Percentiles rank a stretch among this genome's conserved stretches.
phyloP scores from a whole-genome alignment of 2,797 vertebrate genomes.

The Rhinophrynus dorsalis region DNA sequence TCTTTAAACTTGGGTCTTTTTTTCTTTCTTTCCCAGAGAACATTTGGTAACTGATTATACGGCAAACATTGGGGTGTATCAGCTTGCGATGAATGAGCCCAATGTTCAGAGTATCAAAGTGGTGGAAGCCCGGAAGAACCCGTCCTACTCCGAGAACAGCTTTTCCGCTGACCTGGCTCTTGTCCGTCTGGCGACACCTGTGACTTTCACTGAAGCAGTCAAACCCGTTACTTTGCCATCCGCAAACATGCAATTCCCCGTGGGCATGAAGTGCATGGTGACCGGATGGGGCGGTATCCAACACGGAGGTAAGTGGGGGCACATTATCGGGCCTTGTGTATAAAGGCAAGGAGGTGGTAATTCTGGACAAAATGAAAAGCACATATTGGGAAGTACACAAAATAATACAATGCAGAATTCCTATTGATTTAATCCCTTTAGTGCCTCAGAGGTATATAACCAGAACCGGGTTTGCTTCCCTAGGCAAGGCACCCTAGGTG shows the following conservation, averaged over 20 bases:
- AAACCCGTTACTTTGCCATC: background rate
- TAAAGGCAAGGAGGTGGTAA: too few species aligned
- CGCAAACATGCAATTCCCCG: constrained; percentile 7
- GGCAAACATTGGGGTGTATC: background rate
- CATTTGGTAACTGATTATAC: background rate
- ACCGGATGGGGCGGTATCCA: constrained; percentile 27
- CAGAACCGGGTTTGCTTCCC: too few species aligned
- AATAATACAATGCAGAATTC: too few species aligned
- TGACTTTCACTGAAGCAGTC: background rate
- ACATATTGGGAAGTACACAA: too few species aligned
- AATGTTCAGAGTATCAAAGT: background rate
- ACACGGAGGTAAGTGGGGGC: background rate
- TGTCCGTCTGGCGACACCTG: accelerated
- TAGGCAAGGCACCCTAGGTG: too few species aligned
- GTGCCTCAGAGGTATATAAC: too few species aligned
- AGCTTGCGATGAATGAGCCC: background rate
- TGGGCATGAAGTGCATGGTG: background rate
- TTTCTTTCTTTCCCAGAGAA: background rate
- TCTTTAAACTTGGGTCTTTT: background rate
- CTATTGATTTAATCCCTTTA: too few species aligned
- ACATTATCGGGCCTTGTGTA: too few species aligned
- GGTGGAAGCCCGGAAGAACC: background rate
- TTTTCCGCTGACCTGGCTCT: constrained; percentile 1
- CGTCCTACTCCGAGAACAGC: background rate
- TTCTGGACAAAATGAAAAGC: too few species aligned